phyloP scores from a whole-genome alignment of 2,888 invertebrate species.

The Automeris io region DNA sequence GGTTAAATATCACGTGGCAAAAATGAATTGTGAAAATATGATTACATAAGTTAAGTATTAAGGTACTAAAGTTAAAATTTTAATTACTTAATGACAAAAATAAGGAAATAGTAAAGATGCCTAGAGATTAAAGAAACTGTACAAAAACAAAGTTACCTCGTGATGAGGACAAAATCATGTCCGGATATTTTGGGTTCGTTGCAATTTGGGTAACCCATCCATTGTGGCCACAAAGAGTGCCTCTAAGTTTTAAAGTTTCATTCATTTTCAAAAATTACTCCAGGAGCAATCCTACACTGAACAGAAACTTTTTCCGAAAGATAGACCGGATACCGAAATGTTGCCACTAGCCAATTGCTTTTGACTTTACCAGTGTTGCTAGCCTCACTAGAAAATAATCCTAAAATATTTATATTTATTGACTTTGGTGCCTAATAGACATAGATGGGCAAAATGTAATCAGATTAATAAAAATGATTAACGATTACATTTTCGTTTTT shows the following conservation, averaged over 20 bases:
- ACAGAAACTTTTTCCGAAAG: too few species aligned
- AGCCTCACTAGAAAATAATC: too few species aligned
- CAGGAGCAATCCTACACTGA: too few species aligned
- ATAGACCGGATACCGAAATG: too few species aligned
- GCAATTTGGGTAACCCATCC: constrained; percentile 99
- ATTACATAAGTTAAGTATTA: not conserved
- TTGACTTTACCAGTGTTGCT: too few species aligned
- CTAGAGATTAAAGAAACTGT: constrained; percentile 28
- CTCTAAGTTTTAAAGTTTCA: constrained; percentile 96
- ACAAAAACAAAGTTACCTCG: constrained; percentile 83
- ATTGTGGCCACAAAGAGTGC: constrained; percentile 97
- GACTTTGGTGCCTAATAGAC: too few species aligned
- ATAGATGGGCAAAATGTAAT: too few species aligned
- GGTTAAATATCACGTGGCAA: constrained; percentile 75
- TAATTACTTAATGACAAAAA: not conserved
- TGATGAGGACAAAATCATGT: constrained; percentile 98
- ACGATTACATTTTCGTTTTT: too few species aligned
- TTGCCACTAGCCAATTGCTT: too few species aligned
- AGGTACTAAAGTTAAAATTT: not conserved
- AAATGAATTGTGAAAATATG: constrained; percentile 45
- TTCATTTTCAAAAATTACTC: too few species aligned
- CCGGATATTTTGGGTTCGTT: constrained; percentile 98
- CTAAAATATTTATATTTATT: too few species aligned
- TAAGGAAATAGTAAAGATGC: constrained; percentile 22
- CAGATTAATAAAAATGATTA: too few species aligned